These are phyloP conservation scores for Hyaena hyaena DNA, from an alignment of 2,113 vertebrate species.

Conservation along the genomic window DNA sequence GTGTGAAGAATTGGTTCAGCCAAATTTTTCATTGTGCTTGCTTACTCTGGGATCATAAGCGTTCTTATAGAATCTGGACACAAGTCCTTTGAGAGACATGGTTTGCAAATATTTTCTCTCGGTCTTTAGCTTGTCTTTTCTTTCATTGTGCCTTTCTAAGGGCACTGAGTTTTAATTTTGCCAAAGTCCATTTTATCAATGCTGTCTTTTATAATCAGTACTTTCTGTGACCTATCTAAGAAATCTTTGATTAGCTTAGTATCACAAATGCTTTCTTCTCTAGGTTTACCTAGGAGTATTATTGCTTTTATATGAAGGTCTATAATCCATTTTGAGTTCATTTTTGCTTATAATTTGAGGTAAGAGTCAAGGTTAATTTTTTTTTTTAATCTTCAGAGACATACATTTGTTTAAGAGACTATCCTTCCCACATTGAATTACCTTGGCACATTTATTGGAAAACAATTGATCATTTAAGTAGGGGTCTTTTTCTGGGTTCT, in stretches of 20 bases:
- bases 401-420: background rate
- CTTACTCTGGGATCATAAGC: background rate
- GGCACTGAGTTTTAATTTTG: background rate
- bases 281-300: background rate
- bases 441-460: background rate
- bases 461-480: background rate
- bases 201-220: background rate
- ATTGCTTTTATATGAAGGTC: background rate
- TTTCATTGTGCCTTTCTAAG: background rate
- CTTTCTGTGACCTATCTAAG: background rate
- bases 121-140: background rate
- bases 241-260: background rate
- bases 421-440: background rate
- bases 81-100: background rate
- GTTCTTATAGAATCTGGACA: conserved; percentile 21
- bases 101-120: conserved; percentile 34
- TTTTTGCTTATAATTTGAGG: background rate
- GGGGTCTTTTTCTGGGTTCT: background rate
- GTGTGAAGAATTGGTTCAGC: background rate
- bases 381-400: background rate
- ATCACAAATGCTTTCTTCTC: background rate
- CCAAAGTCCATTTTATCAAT: background rate
- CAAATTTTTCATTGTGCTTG: conserved; percentile 10
- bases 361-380: background rate
- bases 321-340: background rate